Conservation (phyloP, 2,888 invertebrate genomes). For the Patella depressa region DNA sequence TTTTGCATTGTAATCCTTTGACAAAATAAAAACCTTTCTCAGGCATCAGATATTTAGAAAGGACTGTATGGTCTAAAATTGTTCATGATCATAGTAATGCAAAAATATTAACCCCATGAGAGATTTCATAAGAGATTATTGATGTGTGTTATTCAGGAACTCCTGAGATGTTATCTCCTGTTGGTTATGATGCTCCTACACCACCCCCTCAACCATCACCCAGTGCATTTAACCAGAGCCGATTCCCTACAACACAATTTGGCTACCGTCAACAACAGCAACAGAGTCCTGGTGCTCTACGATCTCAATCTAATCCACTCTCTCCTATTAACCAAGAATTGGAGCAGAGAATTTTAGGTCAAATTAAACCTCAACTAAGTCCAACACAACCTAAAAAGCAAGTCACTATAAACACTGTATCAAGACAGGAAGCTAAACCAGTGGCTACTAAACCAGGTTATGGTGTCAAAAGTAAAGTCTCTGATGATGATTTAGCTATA, state of each 20-base stretch:
- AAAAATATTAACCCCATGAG: neutral
- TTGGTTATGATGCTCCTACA: conserved; percentile 59
- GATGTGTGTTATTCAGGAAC: conserved; percentile 48
- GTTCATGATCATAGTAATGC: too few relatives aligned
- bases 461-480: conserved; percentile 32
- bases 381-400: conserved; percentile 14
- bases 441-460: conserved; percentile 12
- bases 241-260: conserved; percentile 31
- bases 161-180: conserved; percentile 65
- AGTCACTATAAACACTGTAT: conserved; percentile 18
- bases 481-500: conserved; percentile 62
- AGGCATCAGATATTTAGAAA: too few relatives aligned
- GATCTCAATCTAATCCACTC: conserved; percentile 32
- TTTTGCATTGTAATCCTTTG: too few relatives aligned
- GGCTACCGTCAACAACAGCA: conserved; percentile 32
- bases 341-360: conserved; percentile 24
- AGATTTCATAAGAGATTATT: neutral
- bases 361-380: conserved; percentile 22
- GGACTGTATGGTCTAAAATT: too few relatives aligned
- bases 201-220: conserved; percentile 66
- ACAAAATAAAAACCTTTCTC: too few relatives aligned
- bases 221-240: conserved; percentile 50
- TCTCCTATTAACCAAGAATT: conserved; percentile 37
- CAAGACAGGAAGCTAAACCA: conserved; percentile 22
- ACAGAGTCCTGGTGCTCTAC: conserved; percentile 31